These are phyloP conservation scores for Urocolius indicus DNA, from an alignment of 2,113 vertebrate genomes.

Conservation along the genomic window DNA sequence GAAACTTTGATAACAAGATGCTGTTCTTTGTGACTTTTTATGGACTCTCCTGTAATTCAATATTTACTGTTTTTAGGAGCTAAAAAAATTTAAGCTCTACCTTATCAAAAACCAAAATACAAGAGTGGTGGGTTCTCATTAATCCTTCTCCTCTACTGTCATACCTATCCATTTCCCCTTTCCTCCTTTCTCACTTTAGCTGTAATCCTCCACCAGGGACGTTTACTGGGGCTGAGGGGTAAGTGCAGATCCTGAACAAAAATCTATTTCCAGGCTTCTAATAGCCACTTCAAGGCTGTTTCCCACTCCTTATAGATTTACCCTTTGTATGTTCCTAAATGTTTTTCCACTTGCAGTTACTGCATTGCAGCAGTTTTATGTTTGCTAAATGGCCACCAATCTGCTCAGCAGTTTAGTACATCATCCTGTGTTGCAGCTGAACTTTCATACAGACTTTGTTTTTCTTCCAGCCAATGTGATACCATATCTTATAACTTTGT, in stretches of 20 bases:
- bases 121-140: conserved; percentile 75
- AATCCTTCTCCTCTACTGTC: conserved; percentile 80
- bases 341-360: conserved; percentile 77
- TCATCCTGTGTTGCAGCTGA: conserved; percentile 82
- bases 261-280: conserved; percentile 76
- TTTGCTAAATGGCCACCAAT: conserved; percentile 79
- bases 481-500: conserved; percentile 73
- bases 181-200: conserved; percentile 87
- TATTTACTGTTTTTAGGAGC: conserved; percentile 27
- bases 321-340: conserved; percentile 79
- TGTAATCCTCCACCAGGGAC: conserved; percentile 90
- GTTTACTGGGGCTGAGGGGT: conserved; percentile 90
- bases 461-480: conserved; percentile 75
- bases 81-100: conserved; percentile 51
- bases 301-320: conserved; percentile 69
- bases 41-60: conserved; percentile 24
- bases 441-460: conserved; percentile 76
- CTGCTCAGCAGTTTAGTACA: conserved; percentile 79
- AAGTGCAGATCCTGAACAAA: conserved; percentile 82
- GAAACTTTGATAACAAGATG: not conserved
- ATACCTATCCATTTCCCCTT: conserved; percentile 83
- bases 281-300: conserved; percentile 75
- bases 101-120: conserved; percentile 60
- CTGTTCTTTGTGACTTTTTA: conserved; percentile 24
- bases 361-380: conserved; percentile 79